phyloP scores from a whole-genome alignment of 2,113 vertebrate species.

The Nannobrachium achirus region DNA sequence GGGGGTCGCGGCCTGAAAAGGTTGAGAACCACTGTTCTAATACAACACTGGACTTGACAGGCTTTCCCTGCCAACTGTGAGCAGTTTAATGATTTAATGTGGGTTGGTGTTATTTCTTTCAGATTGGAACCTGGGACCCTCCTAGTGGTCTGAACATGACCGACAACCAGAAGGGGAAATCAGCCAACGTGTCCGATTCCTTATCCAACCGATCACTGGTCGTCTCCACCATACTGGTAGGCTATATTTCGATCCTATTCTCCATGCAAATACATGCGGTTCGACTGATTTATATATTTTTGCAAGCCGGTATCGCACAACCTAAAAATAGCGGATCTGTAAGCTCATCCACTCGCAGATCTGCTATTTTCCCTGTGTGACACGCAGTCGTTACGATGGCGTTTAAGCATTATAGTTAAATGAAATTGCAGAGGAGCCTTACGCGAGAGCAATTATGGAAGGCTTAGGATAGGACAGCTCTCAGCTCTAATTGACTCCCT shows the following conservation, averaged over 20 bases:
- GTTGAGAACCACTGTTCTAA: no score
- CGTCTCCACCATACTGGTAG: constrained; percentile 96
- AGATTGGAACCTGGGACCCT: constrained; percentile 98
- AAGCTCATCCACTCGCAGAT: no score
- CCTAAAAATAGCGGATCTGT: no score
- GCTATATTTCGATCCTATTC: not conserved
- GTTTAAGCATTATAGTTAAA: constrained; percentile 34
- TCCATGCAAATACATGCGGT: not conserved
- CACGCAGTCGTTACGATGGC: not conserved
- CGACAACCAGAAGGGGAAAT: constrained; percentile 94
- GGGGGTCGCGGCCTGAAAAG: no score
- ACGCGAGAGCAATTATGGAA: constrained; percentile 44
- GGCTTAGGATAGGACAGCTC: constrained; percentile 41
- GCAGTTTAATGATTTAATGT: not conserved
- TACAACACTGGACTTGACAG: no score
- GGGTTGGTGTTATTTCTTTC: constrained; percentile 47
- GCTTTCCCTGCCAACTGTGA: no score
- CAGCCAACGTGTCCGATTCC: constrained; percentile 93
- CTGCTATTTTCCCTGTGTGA: not conserved
- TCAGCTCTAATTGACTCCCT: constrained; percentile 41
- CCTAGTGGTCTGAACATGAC: constrained; percentile 97
- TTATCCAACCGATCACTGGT: constrained; percentile 93
- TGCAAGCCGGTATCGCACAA: no score
- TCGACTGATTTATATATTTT: no score
- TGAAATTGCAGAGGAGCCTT: constrained; percentile 51